These are phyloP conservation scores for Choloepus hoffmanni DNA, from an alignment of 2,113 vertebrate species.

Conservation along the genomic window DNA sequence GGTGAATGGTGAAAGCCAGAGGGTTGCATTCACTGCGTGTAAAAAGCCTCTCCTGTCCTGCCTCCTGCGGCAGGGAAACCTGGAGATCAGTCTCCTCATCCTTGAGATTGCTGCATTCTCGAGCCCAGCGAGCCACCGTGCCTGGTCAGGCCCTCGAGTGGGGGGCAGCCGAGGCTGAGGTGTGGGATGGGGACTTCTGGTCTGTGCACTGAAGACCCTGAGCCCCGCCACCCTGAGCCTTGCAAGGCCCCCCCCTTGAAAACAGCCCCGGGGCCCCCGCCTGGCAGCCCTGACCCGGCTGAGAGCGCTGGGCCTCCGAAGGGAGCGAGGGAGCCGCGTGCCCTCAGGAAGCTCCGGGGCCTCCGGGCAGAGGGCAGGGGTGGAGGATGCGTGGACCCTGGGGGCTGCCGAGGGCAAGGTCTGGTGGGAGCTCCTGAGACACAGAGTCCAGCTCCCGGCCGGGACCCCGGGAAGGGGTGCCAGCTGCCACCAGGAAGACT, in stretches of 20 bases:
- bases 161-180: background rate
- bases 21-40: background rate
- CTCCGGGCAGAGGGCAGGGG: too few relatives aligned
- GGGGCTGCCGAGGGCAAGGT: background rate
- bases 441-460: background rate
- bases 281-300: too few relatives aligned
- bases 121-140: too few relatives aligned
- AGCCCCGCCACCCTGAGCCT: background rate
- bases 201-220: background rate
- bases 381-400: too few relatives aligned
- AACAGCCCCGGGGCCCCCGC: too few relatives aligned
- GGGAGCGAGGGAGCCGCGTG: too few relatives aligned
- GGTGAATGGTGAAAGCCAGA: conserved; percentile 26
- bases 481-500: background rate
- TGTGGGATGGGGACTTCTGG: background rate
- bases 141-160: background rate
- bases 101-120: background rate
- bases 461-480: background rate
- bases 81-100: background rate
- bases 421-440: background rate
- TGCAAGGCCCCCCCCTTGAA: too few relatives aligned
- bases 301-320: too few relatives aligned
- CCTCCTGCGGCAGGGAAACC: background rate
- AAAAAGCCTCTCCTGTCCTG: background rate
- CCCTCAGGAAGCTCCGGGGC: too few relatives aligned